These are phyloP conservation scores for Cyprinodon brontotheroides DNA, from an alignment of 2,113 vertebrate species.

Conservation along the genomic window DNA sequence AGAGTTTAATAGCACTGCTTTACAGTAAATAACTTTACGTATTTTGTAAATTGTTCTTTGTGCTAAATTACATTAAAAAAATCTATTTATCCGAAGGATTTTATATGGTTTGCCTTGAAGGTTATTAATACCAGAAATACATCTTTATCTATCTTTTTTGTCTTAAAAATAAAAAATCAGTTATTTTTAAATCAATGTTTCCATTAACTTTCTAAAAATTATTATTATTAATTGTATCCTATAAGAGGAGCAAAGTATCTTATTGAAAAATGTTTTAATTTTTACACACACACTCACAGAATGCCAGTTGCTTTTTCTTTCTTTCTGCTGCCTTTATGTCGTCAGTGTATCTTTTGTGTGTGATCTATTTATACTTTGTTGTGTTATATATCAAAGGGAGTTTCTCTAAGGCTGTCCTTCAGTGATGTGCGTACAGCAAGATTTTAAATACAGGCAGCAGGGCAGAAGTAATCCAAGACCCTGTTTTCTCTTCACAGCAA, in stretches of 20 bases:
- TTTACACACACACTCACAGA: slow-evolving; percentile 14
- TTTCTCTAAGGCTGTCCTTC: slow-evolving; percentile 59
- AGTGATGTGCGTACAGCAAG: slow-evolving; percentile 30
- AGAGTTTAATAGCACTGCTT: no score
- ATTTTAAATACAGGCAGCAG: slow-evolving; percentile 61
- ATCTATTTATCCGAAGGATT: no score
- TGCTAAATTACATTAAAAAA: no score
- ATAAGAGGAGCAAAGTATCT: background rate
- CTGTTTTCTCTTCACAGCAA: slow-evolving; percentile 53
- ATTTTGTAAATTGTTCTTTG: no score
- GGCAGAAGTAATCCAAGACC: slow-evolving; percentile 62
- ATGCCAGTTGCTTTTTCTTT: slow-evolving; percentile 22
- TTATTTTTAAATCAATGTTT: background rate
- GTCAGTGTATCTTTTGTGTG: slow-evolving; percentile 56
- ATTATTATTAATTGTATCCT: background rate
- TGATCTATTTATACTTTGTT: slow-evolving; percentile 60
- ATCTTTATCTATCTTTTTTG: background rate
- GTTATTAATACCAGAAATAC: no score
- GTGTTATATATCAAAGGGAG: slow-evolving; percentile 56
- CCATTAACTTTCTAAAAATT: background rate
- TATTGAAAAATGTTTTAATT: background rate
- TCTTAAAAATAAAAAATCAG: background rate
- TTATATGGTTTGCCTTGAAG: no score
- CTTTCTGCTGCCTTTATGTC: slow-evolving; percentile 12
- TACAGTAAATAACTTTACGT: no score